phyloP scores from a whole-genome alignment of 1,140 invertebrate genomes.

The Drosophila suzukii region DNA sequence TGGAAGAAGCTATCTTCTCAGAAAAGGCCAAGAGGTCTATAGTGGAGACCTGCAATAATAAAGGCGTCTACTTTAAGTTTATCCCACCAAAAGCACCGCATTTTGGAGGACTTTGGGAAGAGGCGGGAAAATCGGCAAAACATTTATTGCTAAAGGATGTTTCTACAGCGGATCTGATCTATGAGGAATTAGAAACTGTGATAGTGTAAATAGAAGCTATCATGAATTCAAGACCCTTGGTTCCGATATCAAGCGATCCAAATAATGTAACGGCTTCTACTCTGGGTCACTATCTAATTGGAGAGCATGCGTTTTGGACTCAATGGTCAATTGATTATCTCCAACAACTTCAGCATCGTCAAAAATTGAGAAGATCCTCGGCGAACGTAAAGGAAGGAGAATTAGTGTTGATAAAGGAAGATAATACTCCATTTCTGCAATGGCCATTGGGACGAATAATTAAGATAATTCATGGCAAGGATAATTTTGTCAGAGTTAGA shows the following conservation, averaged over 20 bases:
- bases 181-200: not conserved
- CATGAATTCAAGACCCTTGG: not conserved
- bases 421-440: too few relatives aligned
- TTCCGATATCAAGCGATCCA: not conserved
- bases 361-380: not conserved
- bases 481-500: too few relatives aligned
- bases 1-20: not conserved
- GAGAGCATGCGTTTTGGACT: not conserved
- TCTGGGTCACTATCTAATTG: not conserved
- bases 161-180: slow-evolving; percentile 6
- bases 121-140: slow-evolving; percentile 1
- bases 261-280: not conserved
- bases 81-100: too few relatives aligned
- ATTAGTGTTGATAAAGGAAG: too few relatives aligned
- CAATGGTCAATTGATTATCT: not conserved
- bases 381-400: not conserved
- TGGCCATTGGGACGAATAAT: too few relatives aligned
- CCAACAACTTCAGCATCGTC: not conserved
- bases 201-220: not conserved
- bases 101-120: slow-evolving; percentile 1
- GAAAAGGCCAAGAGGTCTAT: too few relatives aligned
- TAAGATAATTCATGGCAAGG: too few relatives aligned
- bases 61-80: too few relatives aligned
- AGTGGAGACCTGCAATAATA: too few relatives aligned
- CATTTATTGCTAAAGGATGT: slow-evolving; percentile 4